Conservation (phyloP, 2,888 invertebrate species). For the Electrophaes corylata region DNA sequence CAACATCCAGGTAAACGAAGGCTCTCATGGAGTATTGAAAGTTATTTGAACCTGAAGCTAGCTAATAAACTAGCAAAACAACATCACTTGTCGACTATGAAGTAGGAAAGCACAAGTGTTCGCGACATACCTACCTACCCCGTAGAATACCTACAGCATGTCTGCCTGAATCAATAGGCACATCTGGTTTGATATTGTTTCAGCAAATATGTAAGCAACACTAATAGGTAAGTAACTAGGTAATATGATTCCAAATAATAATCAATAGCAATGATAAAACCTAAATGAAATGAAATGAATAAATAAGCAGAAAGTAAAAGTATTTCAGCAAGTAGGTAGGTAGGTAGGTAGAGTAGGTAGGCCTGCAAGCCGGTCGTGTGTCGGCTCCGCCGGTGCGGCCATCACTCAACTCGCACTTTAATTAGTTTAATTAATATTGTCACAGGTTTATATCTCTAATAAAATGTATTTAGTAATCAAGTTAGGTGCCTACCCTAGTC, state of each 20-base stretch:
- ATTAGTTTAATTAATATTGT: slow-evolving; percentile 36
- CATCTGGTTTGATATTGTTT: neutral
- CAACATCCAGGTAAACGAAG: neutral
- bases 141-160: too few species aligned
- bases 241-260: neutral
- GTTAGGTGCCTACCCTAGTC: neutral
- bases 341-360: slow-evolving; percentile 2
- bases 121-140: neutral
- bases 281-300: neutral
- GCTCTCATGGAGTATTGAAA: neutral
- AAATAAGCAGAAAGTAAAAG: neutral
- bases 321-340: neutral
- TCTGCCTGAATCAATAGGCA: neutral
- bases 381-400: slow-evolving; percentile 13
- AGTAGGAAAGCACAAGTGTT: neutral
- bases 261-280: neutral
- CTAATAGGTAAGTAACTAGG: neutral
- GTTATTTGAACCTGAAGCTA: neutral
- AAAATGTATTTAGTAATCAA: slow-evolving; percentile 11
- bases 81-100: neutral
- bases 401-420: slow-evolving; percentile 33
- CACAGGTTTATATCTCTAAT: slow-evolving; percentile 18
- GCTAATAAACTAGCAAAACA: too few species aligned
- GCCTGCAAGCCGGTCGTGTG: slow-evolving; percentile 9
- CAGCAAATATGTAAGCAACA: neutral